Conservation (phyloP, 2,888 invertebrate species). For the Callyntrura sp. region DNA sequence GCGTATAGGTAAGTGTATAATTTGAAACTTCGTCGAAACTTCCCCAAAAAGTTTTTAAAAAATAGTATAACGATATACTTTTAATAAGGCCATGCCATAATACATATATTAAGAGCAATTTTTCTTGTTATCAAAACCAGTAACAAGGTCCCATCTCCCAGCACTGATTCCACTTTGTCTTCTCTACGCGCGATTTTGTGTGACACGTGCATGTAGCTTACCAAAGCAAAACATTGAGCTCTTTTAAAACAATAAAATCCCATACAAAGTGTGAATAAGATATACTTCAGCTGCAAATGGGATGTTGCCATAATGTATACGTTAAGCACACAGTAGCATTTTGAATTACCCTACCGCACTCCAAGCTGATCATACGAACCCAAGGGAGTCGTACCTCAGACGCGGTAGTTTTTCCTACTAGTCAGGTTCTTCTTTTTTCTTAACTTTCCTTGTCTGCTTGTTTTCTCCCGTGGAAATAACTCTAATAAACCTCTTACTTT, state of each 20-base stretch:
- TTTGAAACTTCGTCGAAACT: too few relatives aligned
- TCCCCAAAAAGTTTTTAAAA: too few relatives aligned
- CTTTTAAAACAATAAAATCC: not conserved
- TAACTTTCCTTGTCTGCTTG: conserved; percentile 43
- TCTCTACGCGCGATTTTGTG: not conserved
- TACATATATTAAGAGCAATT: too few relatives aligned
- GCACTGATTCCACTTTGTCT: not conserved
- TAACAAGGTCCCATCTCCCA: not conserved
- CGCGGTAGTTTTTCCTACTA: not conserved
- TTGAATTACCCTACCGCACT: not conserved
- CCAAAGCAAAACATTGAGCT: not conserved
- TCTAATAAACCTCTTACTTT: not conserved
- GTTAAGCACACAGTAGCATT: too few relatives aligned
- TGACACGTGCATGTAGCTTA: not conserved
- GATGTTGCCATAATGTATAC: not conserved
- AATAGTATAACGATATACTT: too few relatives aligned
- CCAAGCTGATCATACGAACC: conserved; percentile 59
- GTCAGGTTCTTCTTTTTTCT: conserved; percentile 38
- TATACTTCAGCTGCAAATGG: not conserved
- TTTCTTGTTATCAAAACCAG: not conserved
- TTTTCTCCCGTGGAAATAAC: not conserved
- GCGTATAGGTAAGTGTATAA: too few relatives aligned
- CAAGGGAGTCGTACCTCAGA: conserved; percentile 65
- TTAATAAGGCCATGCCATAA: too few relatives aligned
- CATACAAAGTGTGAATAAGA: not conserved